A percentile compares a stretch with the other conserved stretches of the same genome.
Conservation (phyloP, 2,888 invertebrate species). For the Lymantria dispar region DNA sequence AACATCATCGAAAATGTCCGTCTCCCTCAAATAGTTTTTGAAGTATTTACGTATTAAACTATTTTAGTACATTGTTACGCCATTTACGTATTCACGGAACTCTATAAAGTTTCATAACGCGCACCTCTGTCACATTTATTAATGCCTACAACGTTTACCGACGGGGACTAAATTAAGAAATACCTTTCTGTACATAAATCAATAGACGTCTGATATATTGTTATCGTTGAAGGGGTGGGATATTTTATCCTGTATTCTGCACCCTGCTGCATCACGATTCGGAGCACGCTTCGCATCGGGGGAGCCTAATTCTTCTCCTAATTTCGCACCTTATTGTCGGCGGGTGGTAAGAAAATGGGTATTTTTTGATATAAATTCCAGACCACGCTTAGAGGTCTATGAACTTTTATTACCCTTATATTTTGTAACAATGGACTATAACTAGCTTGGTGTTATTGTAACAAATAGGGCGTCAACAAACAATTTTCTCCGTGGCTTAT, state of each 20-base stretch:
- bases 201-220: slow-evolving; percentile 47
- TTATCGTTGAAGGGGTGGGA: slow-evolving; percentile 37
- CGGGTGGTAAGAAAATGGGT: slow-evolving; percentile 66
- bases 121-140: slow-evolving; percentile 36
- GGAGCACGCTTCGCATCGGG: slow-evolving; percentile 60
- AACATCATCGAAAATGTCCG: slow-evolving; percentile 25
- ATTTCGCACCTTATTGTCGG: slow-evolving; percentile 79
- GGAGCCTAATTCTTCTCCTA: slow-evolving; percentile 58
- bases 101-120: slow-evolving; percentile 45
- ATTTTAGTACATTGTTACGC: slow-evolving; percentile 41
- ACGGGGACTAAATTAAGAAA: slow-evolving; percentile 52
- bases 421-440: slow-evolving; percentile 19
- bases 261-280: slow-evolving; percentile 61
- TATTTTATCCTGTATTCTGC: slow-evolving; percentile 35
- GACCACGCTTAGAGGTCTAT: slow-evolving; percentile 44
- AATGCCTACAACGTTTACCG: slow-evolving; percentile 36
- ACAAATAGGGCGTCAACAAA: background rate
- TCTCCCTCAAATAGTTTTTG: slow-evolving; percentile 27
- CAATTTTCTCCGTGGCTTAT: background rate
- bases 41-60: slow-evolving; percentile 25
- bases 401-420: slow-evolving; percentile 35
- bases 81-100: slow-evolving; percentile 30
- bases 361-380: slow-evolving; percentile 58
- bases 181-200: slow-evolving; percentile 53
- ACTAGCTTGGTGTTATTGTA: slow-evolving; percentile 6